Base-by-base conservation (phyloP, 1,140 invertebrate genomes). In the Belonocnema kinseyi region DNA sequence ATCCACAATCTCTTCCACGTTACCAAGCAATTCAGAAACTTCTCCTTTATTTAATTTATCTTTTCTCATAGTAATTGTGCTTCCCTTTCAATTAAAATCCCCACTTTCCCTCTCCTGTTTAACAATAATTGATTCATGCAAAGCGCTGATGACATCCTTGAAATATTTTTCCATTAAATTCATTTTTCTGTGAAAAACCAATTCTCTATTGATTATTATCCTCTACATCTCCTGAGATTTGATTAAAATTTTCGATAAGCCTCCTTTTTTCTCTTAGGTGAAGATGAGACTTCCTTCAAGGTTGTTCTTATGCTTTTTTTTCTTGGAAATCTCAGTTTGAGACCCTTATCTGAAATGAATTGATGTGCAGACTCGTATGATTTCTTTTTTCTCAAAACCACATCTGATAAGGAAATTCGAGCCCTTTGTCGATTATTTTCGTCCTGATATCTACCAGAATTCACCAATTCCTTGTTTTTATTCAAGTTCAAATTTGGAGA, bases 321-420 rank as follows among this genome's bases (percentile, higher is more conserved):
- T 61, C 56, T 61, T 13, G 56, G 21, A 61, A 61, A 26, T 13
- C 10, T 11, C 56, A 61, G 56, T 61, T 33, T 61, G 56, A 61
- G 56, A 61, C 19, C 56, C 21, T 61, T 61, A 61, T 61, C 56
- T 26, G 56, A 61, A 61, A 26, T 61, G 56, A 21, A 61, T 61
- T 61, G 56, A 61, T 61, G 56, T 61, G 56, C 56, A 61, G 26
- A 14, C 56, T 61, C 17, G 56, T 26, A 10, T 61, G 56, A 61
- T 26, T 61, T 19, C 26, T 61, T 61, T 61, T 61, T 17, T 61
- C 56, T 61, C 56, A 61, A 61, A 26, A 61, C 26, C 8, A 26
- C 56, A 61, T 19, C 54, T 56, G 54, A 56, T 21, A 56, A 56
- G 4, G 26, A 33, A 33, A 33, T 5, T 33, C 26, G 2, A 33